Conservation (phyloP, 92 coral and sea anemone genomes). For the Zoanthus sociatus region DNA sequence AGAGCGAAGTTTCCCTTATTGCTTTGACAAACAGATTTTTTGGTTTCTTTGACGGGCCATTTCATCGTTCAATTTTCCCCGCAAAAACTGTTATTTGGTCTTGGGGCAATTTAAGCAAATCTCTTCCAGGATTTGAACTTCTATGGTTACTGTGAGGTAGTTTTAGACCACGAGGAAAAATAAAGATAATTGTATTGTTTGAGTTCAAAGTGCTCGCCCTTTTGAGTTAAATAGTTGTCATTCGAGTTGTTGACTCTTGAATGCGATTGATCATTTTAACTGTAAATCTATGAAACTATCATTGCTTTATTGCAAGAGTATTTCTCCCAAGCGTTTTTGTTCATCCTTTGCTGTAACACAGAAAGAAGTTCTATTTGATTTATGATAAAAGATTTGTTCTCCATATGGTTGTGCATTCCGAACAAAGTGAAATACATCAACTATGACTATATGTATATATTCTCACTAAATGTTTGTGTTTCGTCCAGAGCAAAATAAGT, state of each 20-base stretch:
- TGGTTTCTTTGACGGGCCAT: constrained; percentile 44
- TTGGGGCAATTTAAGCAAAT: constrained; percentile 23
- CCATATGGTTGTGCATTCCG: not conserved
- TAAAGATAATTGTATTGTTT: not conserved
- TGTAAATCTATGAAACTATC: not conserved
- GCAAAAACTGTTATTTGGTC: constrained; percentile 29
- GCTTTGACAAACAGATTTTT: constrained; percentile 44
- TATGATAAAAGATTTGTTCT: not conserved
- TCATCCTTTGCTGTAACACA: constrained; percentile 14
- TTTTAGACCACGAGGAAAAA: not conserved
- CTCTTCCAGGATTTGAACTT: not conserved
- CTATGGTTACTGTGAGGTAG: not conserved
- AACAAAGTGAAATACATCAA: not conserved
- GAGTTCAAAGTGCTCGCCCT: constrained; percentile 9
- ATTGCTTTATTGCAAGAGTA: not conserved
- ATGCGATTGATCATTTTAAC: not conserved
- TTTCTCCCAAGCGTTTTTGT: not conserved
- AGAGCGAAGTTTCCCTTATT: constrained; percentile 13
- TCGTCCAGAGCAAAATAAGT: not conserved
- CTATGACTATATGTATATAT: not conserved
- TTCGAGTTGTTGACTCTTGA: not conserved
- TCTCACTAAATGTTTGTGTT: not conserved
- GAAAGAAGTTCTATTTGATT: not conserved
- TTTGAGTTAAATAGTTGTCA: not conserved
- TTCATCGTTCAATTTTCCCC: constrained; percentile 27